Conservation (phyloP, 2,113 vertebrate genomes). For the Chrysemys picta region DNA sequence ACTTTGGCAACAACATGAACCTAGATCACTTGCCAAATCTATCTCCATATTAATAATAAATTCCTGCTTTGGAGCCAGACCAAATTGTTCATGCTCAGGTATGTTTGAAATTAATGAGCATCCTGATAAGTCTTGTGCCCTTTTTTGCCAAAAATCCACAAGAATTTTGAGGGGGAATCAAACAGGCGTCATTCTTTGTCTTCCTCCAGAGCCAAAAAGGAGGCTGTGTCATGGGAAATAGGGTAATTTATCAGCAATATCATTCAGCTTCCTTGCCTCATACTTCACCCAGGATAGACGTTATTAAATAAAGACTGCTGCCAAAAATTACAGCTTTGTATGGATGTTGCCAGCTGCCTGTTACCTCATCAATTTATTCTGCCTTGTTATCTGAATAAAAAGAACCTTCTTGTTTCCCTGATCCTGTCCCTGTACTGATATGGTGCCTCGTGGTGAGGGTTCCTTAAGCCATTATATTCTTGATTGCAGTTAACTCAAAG, state of each 20-base stretch:
- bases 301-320: constrained; percentile 7
- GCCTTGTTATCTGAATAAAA: not conserved
- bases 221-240: not conserved
- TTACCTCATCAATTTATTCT: constrained; percentile 34
- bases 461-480: not conserved
- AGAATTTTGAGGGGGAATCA: not conserved
- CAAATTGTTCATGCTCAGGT: constrained; percentile 2
- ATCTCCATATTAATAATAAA: constrained; percentile 37
- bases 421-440: not conserved
- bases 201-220: constrained; percentile 1
- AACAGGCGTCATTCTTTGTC: constrained; percentile 16
- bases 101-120: not conserved
- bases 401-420: not conserved
- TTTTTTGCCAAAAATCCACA: constrained; percentile 25
- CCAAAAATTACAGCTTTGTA: constrained; percentile 49
- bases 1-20: constrained; percentile 41
- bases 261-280: constrained; percentile 11
- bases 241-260: constrained; percentile 31
- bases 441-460: not conserved
- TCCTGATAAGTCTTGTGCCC: not conserved
- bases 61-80: constrained; percentile 4
- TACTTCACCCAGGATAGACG: constrained; percentile 3
- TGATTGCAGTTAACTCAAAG: not conserved
- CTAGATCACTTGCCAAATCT: constrained; percentile 30
- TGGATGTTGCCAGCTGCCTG: constrained; percentile 17